Evolutionary conservation across 2,797 vertebrate species (phyloP).

Genomic region (Poeciliopsis turneri): DNA sequence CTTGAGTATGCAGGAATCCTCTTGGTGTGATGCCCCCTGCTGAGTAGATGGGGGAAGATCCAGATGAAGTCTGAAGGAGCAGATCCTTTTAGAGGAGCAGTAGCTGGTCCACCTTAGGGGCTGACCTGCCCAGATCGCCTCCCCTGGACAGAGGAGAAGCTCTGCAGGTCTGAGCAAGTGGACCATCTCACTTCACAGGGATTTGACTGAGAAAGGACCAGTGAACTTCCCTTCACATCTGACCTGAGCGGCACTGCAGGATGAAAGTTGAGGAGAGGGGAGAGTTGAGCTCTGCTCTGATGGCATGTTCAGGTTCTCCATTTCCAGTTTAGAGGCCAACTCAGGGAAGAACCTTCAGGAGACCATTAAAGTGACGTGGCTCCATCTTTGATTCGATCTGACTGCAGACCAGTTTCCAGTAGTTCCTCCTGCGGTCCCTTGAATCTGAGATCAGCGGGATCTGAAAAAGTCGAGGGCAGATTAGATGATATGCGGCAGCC

Average conservation of each 20-base stretch:
- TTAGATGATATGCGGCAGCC: background rate
- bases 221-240: slow-evolving; percentile 67
- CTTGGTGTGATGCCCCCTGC: slow-evolving; percentile 38
- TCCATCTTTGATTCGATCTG: slow-evolving; percentile 77
- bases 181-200: slow-evolving; percentile 17
- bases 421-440: slow-evolving; percentile 67
- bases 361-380: slow-evolving; percentile 74
- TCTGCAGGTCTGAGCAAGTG: background rate
- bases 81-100: slow-evolving; percentile 43
- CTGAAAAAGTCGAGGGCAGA: slow-evolving; percentile 13
- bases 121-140: slow-evolving; percentile 9
- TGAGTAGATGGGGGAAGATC: slow-evolving; percentile 38
- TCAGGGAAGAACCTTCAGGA: slow-evolving; percentile 71
- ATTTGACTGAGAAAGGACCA: slow-evolving; percentile 78
- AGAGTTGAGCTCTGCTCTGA: slow-evolving; percentile 56
- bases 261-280: slow-evolving; percentile 15
- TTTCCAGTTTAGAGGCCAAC: slow-evolving; percentile 39
- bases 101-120: slow-evolving; percentile 29
- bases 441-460: slow-evolving; percentile 60
- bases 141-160: slow-evolving; percentile 18
- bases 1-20: background rate
- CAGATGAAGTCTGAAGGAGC: slow-evolving; percentile 7
- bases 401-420: slow-evolving; percentile 76
- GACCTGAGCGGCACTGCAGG: slow-evolving; percentile 21
- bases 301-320: background rate